A percentile compares a stretch with the other conserved stretches of the same genome.
Evolutionary conservation across 2,888 invertebrate genomes (phyloP).

Genomic region (Yponomeuta plumbellus): DNA sequence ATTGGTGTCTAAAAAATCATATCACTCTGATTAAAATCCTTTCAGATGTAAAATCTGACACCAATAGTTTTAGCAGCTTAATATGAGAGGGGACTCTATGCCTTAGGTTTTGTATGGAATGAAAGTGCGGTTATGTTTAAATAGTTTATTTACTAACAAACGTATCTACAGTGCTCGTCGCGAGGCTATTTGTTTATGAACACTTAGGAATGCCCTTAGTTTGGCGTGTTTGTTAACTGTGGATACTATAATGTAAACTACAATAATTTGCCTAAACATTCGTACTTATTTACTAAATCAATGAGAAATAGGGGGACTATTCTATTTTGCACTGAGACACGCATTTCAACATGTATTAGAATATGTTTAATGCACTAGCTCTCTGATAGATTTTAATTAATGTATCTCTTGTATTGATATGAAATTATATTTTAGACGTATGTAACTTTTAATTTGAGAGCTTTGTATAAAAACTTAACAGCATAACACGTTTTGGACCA

Average conservation of each 20-base stretch:
- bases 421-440: background rate
- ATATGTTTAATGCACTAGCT: background rate
- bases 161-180: background rate
- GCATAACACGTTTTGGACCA: slow-evolving; percentile 4
- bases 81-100: background rate
- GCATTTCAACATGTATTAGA: background rate
- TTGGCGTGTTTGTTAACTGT: background rate
- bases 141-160: slow-evolving; percentile 48
- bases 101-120: slow-evolving; percentile 37
- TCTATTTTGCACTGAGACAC: background rate
- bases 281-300: background rate
- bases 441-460: background rate
- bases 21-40: too few species aligned
- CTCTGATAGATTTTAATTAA: background rate
- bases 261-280: background rate
- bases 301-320: background rate
- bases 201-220: too few species aligned
- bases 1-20: too few species aligned
- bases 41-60: too few species aligned
- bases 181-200: too few species aligned
- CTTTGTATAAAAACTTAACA: background rate
- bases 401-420: background rate
- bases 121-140: slow-evolving; percentile 48
- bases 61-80: background rate
- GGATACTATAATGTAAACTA: background rate